Percentiles rank a stretch among this genome's conserved stretches.
Conservation (phyloP, 2,113 vertebrate genomes). For the Saiga tatarica region DNA sequence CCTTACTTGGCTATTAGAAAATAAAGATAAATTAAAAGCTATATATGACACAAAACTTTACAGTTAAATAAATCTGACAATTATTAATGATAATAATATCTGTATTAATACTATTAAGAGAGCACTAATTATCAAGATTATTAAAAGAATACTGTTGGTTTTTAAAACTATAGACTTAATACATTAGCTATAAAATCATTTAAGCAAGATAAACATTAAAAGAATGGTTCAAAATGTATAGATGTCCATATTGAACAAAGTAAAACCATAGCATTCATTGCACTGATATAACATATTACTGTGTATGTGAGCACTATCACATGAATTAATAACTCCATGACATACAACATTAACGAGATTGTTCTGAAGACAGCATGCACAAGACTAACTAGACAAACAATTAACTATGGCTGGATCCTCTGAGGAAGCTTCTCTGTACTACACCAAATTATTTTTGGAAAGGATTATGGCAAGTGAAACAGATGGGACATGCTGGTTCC, state of each 20-base stretch:
- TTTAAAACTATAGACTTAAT: background rate
- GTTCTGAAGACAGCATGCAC: background rate
- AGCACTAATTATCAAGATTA: background rate
- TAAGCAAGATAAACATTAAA: background rate
- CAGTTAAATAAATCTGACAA: background rate
- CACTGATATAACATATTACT: background rate
- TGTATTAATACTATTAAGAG: background rate
- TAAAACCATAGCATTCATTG: background rate
- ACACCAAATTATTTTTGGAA: background rate
- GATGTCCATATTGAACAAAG: background rate
- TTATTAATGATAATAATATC: background rate
- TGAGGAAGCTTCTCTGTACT: background rate
- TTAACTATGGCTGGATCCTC: background rate
- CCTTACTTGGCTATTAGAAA: background rate
- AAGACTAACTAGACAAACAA: conserved; percentile 8
- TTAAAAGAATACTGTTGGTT: background rate
- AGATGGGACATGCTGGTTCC: background rate
- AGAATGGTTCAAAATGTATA: background rate
- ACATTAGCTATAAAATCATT: background rate
- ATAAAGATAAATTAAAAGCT: background rate
- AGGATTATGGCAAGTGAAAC: background rate
- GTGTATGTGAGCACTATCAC: background rate
- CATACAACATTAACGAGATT: conserved; percentile 17
- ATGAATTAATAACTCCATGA: background rate
- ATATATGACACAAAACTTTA: background rate